Evolutionary conservation across 1,140 invertebrate genomes (phyloP).

Genomic region (Drosophila paulistorum): DNA sequence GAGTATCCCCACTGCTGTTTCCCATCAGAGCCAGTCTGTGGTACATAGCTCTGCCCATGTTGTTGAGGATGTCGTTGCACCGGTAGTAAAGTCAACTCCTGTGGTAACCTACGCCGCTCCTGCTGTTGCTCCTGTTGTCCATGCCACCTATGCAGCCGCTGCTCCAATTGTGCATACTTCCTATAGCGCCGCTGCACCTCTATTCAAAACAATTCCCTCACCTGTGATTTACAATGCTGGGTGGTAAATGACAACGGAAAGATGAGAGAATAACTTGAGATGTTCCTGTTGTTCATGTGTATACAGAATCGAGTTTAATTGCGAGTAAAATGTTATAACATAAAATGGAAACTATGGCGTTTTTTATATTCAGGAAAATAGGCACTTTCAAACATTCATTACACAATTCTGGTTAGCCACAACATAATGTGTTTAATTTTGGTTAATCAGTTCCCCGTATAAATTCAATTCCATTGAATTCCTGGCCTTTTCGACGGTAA

Average conservation of each 20-base stretch:
- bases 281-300: slow-evolving; percentile 36
- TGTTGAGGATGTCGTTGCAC: slow-evolving; percentile 66
- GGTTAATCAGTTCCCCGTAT: not conserved
- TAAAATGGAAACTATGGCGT: not conserved
- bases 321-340: slow-evolving; percentile 61
- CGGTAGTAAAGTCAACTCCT: slow-evolving; percentile 59
- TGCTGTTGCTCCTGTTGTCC: slow-evolving; percentile 56
- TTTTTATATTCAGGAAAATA: not conserved
- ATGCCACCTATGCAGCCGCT: slow-evolving; percentile 58
- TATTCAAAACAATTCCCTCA: slow-evolving; percentile 39
- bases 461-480: too few species aligned
- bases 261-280: slow-evolving; percentile 37
- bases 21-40: slow-evolving; percentile 83
- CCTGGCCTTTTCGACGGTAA: too few species aligned
- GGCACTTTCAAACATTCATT: too few species aligned
- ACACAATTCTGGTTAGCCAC: too few species aligned
- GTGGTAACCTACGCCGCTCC: slow-evolving; percentile 39
- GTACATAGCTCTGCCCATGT: slow-evolving; percentile 68
- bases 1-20: slow-evolving; percentile 82
- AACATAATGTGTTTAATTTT: not conserved
- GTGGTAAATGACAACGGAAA: slow-evolving; percentile 47
- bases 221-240: slow-evolving; percentile 61
- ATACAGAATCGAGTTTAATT: slow-evolving; percentile 53
- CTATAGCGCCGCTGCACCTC: slow-evolving; percentile 48
- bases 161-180: slow-evolving; percentile 62